phyloP scores from a whole-genome alignment of 2,113 vertebrate genomes.

The Grus americana region DNA sequence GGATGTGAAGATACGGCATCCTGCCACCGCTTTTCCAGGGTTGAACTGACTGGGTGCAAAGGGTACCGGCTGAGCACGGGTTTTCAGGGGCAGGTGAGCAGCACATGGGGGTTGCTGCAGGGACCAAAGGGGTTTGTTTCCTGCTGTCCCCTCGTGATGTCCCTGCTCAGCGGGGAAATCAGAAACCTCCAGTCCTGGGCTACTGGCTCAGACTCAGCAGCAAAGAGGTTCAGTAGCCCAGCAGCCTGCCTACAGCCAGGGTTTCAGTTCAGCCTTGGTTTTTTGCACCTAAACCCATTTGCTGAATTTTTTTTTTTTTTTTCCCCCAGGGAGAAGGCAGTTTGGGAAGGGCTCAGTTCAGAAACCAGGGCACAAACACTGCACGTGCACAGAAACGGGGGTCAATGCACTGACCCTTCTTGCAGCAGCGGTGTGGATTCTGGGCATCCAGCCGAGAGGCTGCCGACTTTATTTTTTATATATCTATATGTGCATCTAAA shows the following conservation, averaged over 20 bases:
- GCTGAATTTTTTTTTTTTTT: no score
- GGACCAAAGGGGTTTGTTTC: not conserved
- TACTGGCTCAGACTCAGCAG: not conserved
- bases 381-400: fast-evolving
- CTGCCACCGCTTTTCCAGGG: not conserved
- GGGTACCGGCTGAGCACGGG: fast-evolving
- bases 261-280: not conserved
- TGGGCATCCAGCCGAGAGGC: fast-evolving
- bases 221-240: not conserved
- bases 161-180: not conserved
- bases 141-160: not conserved
- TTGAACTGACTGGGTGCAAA: not conserved
- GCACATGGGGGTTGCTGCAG: not conserved
- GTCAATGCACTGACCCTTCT: not conserved
- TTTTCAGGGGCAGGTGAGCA: not conserved
- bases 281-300: not conserved
- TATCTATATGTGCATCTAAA: not conserved
- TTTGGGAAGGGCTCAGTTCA: not conserved
- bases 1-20: not conserved
- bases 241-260: not conserved
- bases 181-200: not conserved
- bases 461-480: not conserved
- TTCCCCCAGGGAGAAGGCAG: no score
- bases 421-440: fast-evolving
- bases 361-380: not conserved